Percentiles rank a stretch among this genome's conserved stretches.
phyloP scores from a whole-genome alignment of 2,113 vertebrate genomes.

The Platichthys flesus region DNA sequence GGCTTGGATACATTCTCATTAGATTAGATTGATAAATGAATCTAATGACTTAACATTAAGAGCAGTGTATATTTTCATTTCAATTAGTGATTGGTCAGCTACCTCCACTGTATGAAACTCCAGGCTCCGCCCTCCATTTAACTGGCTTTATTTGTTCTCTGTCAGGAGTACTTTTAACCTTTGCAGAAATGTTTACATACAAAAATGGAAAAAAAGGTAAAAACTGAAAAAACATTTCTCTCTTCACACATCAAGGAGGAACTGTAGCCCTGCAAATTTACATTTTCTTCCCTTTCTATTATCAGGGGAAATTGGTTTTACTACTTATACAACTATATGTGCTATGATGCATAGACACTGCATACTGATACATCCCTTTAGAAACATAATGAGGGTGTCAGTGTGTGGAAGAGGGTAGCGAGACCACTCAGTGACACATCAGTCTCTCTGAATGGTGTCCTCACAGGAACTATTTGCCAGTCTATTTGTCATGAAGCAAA shows the following conservation, averaged over 20 bases:
- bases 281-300: constrained; percentile 26
- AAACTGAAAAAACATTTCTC: no score
- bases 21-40: no score
- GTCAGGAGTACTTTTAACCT: no score
- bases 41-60: constrained; percentile 1
- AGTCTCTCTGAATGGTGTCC: neutral
- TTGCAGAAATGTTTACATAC: no score
- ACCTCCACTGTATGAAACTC: no score
- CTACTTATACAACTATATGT: constrained; percentile 10
- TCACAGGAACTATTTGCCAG: neutral
- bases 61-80: constrained; percentile 18
- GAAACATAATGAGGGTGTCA: neutral
- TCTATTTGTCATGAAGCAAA: constrained; percentile 27
- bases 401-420: no score
- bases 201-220: no score
- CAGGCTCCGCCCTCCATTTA: no score
- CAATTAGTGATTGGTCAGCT: constrained; percentile 6
- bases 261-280: constrained; percentile 10
- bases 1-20: neutral
- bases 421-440: neutral
- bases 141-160: no score
- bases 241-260: constrained; percentile 2
- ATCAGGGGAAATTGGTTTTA: constrained; percentile 25
- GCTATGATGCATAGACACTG: constrained; percentile 20
- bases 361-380: constrained; percentile 25